Evolutionary conservation across 2,888 invertebrate species (phyloP), one percentile per base, ranked within the genome.

Genomic region (Tiphia femorata): DNA sequence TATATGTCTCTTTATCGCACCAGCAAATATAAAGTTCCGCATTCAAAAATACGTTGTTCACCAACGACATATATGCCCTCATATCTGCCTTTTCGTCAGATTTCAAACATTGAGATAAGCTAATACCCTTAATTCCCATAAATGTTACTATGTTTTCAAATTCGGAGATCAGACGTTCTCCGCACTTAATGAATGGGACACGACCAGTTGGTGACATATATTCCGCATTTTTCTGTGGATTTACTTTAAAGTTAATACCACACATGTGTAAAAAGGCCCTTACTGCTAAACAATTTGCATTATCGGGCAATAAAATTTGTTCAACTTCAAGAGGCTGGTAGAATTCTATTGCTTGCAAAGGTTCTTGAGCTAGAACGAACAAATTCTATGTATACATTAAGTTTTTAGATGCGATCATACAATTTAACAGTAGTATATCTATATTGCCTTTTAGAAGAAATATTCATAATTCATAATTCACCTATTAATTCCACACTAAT

Each of bases 181-280:
- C 97, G 67, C 94, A 94, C 78, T 93, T 92, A 52, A 98, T 90
- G 76, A 98, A 96, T 0, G 98, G 98, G 0, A 98, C 91, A 70
- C 92, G 90, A 0, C 96, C 96, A 3, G 95, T 93, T 0, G 98
- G 98, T 0, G 98, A 97, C 95, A 98, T 98, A 79, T 93, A 93
- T 78, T 98, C 97, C 0, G 98, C 97, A 86, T 99, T 99, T 73
- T 92, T 89, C 62, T 92, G 87, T 73, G 92, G 91, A 67, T 94
- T 93, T 3, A 96, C 89, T 72, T 89, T 87, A 81, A 92, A 97
- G 0, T 92, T 90, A 0, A 98, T 86, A 50, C 91, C 90, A 78
- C 95, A 95, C 94, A 98, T 97, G 86, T 94, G 93, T 17, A 99
- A 86, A 80, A 93, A 97, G 0, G 97, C 93, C 81, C 97, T 95